phyloP scores from a whole-genome alignment of 2,113 vertebrate genomes.

The Bubo bubo region DNA sequence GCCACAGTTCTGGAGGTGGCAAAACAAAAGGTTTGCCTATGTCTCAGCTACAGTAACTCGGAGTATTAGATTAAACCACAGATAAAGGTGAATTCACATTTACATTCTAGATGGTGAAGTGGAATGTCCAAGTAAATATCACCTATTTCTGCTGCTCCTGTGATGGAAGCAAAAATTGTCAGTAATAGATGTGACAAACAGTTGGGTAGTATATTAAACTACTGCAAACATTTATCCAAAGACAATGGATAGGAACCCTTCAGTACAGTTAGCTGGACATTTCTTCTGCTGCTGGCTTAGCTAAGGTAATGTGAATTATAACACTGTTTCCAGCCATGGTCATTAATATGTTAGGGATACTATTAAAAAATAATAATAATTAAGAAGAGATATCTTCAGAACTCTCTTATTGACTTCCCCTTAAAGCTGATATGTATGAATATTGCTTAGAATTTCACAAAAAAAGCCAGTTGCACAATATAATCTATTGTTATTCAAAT shows the following conservation, averaged over 20 bases:
- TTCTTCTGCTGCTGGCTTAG: not conserved
- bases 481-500: not conserved
- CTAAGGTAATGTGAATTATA: not conserved
- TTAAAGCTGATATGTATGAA: constrained; percentile 5
- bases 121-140: not conserved
- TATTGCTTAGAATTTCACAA: constrained; percentile 12
- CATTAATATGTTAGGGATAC: not conserved
- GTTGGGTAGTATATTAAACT: not conserved
- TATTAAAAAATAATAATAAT: not conserved
- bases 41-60: not conserved
- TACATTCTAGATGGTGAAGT: not conserved
- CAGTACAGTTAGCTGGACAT: not conserved
- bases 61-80: not conserved
- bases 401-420: not conserved
- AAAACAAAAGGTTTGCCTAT: not conserved
- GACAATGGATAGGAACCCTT: not conserved
- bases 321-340: not conserved
- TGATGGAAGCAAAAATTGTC: not conserved
- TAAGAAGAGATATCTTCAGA: not conserved
- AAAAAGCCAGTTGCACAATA: not conserved
- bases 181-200: not conserved
- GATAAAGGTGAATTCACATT: not conserved
- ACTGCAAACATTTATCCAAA: not conserved
- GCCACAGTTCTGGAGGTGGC: not conserved
- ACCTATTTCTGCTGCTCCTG: not conserved